phyloP scores from a whole-genome alignment of 2,113 vertebrate species.

The Nothocercus nigrocapillus region DNA sequence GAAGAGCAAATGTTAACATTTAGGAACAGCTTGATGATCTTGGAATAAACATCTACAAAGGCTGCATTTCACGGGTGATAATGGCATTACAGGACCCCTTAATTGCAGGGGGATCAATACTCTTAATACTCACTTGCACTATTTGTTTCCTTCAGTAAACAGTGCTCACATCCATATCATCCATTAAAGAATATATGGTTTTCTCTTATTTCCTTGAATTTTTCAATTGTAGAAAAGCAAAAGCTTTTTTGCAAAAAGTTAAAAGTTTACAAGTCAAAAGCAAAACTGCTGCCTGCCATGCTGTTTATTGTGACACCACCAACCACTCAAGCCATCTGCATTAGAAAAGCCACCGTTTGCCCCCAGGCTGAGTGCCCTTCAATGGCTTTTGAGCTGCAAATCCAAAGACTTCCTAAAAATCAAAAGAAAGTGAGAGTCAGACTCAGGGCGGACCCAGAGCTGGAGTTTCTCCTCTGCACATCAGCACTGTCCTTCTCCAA shows the following conservation, averaged over 20 bases:
- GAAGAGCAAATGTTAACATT: not conserved
- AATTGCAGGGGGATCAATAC: not conserved
- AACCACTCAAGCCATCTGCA: not conserved
- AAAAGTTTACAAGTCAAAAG: not conserved
- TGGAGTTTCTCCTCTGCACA: not conserved
- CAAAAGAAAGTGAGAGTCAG: not conserved
- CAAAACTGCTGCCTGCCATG: not conserved
- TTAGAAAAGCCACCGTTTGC: not conserved
- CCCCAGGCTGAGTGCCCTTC: not conserved
- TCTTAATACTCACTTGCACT: not conserved
- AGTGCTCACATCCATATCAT: not conserved
- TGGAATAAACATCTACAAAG: constrained; percentile 36
- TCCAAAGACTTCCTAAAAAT: not conserved
- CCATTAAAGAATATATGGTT: not conserved
- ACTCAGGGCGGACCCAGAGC: not conserved
- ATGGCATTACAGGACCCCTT: not conserved
- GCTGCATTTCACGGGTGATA: not conserved
- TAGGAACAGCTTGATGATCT: constrained; percentile 21
- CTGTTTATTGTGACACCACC: not conserved
- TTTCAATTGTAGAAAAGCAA: not conserved
- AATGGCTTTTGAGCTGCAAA: not conserved
- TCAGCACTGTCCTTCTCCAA: fast-evolving
- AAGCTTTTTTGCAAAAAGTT: not conserved
- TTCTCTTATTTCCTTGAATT: not conserved
- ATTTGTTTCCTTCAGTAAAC: not conserved